Conservation (phyloP, 2,113 vertebrate species). For the Urocolius indicus region DNA sequence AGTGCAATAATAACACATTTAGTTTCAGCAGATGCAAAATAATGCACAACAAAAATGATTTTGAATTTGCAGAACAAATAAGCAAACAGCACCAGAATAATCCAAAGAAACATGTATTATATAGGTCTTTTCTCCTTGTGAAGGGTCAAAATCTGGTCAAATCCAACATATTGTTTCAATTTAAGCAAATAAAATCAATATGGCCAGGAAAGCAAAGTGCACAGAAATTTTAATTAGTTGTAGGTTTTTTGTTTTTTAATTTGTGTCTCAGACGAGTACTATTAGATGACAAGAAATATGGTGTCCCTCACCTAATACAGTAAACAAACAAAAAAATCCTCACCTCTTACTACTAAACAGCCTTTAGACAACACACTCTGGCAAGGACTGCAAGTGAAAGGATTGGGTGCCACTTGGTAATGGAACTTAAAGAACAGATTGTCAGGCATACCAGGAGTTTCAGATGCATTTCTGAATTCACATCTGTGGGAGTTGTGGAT, state of each 20-base stretch:
- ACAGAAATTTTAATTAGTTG: constrained; percentile 85
- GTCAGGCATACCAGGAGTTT: constrained; percentile 84
- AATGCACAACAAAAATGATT: constrained; percentile 89
- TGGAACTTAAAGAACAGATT: constrained; percentile 86
- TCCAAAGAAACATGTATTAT: constrained; percentile 79
- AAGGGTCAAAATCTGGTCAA: constrained; percentile 84
- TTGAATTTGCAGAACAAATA: constrained; percentile 88
- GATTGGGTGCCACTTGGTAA: constrained; percentile 81
- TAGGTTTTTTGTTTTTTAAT: constrained; percentile 66
- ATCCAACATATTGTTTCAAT: constrained; percentile 83
- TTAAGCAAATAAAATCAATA: constrained; percentile 87
- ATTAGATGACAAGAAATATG: constrained; percentile 80
- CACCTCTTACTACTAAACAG: constrained; percentile 81
- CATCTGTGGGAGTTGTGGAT: constrained; percentile 86
- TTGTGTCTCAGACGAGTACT: constrained; percentile 78
- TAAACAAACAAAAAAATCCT: constrained; percentile 79
- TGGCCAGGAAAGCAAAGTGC: constrained; percentile 85
- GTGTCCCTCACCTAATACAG: constrained; percentile 81
- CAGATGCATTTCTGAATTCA: constrained; percentile 85
- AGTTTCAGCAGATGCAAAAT: constrained; percentile 90
- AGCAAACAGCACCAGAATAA: constrained; percentile 81
- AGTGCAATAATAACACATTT: constrained; percentile 90
- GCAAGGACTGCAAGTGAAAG: constrained; percentile 79
- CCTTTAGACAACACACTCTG: constrained; percentile 79
- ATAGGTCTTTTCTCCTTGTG: constrained; percentile 79